Percentiles rank a stretch among this genome's conserved stretches.
Conservation (phyloP, 53 echinoderm and acorn worm species). For the Crossaster papposus region DNA sequence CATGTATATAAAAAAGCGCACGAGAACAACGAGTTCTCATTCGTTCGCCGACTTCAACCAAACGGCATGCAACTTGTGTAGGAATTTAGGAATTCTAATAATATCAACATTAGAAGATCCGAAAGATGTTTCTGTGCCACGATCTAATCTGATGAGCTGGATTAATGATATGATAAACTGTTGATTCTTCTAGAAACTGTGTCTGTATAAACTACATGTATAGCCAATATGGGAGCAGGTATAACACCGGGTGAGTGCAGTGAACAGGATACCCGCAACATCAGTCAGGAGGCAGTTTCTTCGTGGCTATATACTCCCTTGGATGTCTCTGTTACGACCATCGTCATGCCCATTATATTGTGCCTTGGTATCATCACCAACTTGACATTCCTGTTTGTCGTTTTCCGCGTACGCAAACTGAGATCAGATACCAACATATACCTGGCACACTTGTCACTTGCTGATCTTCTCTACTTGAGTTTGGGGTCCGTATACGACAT, state of each 20-base stretch:
- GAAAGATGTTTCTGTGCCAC: too few species aligned
- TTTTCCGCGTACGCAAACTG: conserved; percentile 60
- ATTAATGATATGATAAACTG: too few species aligned
- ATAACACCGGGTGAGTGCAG: not conserved
- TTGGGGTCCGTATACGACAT: not conserved
- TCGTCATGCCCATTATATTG: conserved; percentile 57
- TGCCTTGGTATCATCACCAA: conserved; percentile 56
- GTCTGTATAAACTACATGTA: too few species aligned
- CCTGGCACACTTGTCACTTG: conserved; percentile 54
- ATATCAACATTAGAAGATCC: too few species aligned
- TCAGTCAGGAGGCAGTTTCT: not conserved
- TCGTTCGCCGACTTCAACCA: too few species aligned
- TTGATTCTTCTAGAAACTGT: too few species aligned
- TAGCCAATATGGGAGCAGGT: not conserved
- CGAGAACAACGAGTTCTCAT: too few species aligned
- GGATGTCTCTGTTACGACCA: conserved; percentile 38
- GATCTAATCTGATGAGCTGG: too few species aligned
- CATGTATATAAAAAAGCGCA: too few species aligned
- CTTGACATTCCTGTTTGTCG: conserved; percentile 55
- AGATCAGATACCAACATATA: conserved; percentile 66
- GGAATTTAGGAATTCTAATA: too few species aligned
- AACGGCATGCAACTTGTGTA: too few species aligned
- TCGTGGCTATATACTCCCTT: not conserved
- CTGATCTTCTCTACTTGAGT: conserved; percentile 60
- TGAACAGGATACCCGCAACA: not conserved